Conservation (phyloP, 2,797 vertebrate species). For the Artibeus lituratus region DNA sequence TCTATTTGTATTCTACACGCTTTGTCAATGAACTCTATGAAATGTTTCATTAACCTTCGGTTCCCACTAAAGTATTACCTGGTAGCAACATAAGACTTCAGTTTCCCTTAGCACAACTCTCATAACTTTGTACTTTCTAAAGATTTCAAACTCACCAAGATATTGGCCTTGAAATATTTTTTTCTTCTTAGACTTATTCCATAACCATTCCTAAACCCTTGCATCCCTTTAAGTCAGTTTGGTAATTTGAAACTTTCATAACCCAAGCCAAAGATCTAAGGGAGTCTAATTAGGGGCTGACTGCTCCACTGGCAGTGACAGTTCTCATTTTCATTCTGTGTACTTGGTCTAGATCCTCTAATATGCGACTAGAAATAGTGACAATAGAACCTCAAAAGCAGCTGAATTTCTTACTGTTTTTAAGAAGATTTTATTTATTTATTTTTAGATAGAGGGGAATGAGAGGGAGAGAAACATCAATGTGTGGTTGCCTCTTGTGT, state of each 20-base stretch:
- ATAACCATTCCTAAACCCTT: not conserved
- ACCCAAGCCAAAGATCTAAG: not conserved
- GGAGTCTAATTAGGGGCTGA: not conserved
- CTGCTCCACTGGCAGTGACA: accelerated
- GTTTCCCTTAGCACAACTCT: conserved; percentile 35
- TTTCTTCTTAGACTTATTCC: not conserved
- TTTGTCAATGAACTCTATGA: conserved; percentile 49
- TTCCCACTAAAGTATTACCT: conserved; percentile 48
- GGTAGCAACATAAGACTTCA: conserved; percentile 31
- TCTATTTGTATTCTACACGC: conserved; percentile 50
- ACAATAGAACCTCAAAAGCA: not conserved
- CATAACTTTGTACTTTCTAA: conserved; percentile 24
- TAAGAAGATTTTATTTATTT: no score
- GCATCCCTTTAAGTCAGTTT: not conserved
- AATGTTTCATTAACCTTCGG: conserved; percentile 66
- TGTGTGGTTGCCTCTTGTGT: no score
- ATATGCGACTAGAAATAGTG: not conserved
- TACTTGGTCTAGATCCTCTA: not conserved
- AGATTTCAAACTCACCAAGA: conserved; percentile 31
- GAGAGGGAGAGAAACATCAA: no score
- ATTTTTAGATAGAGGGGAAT: no score
- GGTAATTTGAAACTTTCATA: not conserved
- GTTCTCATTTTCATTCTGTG: not conserved
- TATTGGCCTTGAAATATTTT: not conserved
- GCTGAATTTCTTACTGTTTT: not conserved